These are phyloP conservation scores for Camelus bactrianus DNA, from an alignment of 2,113 vertebrate species.

Conservation along the genomic window DNA sequence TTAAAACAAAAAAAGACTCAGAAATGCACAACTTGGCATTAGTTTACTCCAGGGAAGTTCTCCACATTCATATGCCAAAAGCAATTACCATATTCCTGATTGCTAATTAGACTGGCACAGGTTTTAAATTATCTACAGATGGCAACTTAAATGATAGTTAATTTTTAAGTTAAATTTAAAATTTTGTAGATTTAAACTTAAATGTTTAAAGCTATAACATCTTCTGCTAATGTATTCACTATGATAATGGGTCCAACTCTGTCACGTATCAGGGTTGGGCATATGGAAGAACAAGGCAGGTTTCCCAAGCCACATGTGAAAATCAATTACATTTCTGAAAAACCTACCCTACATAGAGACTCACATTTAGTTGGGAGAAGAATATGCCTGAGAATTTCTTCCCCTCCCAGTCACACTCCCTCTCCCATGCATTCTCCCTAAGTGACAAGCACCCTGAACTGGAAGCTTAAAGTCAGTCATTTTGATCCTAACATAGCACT, in stretches of 20 bases:
- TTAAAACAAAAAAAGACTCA: slow-evolving; percentile 33
- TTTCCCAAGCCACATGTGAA: background rate
- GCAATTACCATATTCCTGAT: slow-evolving; percentile 76
- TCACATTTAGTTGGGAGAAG: background rate
- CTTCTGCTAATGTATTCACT: slow-evolving; percentile 50
- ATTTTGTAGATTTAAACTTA: slow-evolving; percentile 57
- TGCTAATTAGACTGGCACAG: slow-evolving; percentile 71
- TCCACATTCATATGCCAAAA: slow-evolving; percentile 55
- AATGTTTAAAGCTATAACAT: slow-evolving; percentile 68
- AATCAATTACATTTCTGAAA: slow-evolving; percentile 38
- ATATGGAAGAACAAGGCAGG: background rate
- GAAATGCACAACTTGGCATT: slow-evolving; percentile 52
- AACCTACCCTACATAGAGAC: background rate
- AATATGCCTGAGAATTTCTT: background rate
- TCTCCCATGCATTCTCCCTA: background rate
- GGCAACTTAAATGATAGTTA: slow-evolving; percentile 69
- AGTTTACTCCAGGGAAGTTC: slow-evolving; percentile 61
- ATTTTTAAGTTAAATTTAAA: slow-evolving; percentile 75
- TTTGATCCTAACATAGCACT: background rate
- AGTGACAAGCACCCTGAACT: background rate
- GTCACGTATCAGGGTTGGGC: background rate
- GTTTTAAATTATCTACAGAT: slow-evolving; percentile 67
- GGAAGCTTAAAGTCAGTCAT: background rate
- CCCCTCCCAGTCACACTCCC: background rate
- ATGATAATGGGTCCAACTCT: background rate